Base-by-base conservation (phyloP, 1,140 invertebrate species). In the Ips typographus region DNA sequence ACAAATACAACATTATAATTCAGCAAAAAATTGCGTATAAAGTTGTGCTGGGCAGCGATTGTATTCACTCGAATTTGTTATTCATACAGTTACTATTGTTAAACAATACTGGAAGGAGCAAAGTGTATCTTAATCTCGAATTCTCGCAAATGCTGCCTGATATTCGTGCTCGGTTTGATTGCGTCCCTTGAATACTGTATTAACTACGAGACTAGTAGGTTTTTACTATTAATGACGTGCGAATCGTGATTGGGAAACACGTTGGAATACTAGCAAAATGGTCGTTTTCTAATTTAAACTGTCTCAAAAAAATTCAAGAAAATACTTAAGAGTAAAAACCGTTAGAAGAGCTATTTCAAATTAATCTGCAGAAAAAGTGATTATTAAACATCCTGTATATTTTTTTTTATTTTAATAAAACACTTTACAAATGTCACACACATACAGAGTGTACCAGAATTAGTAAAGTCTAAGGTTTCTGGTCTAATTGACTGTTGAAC, bases 51-150 rank as follows among this genome's bases (percentile, higher is more conserved):
- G 44, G 57, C 44, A 57, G 65, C 52, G 49, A 59, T 65, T 67
- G 56, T 67, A 67, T 59, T 58, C 55, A 7, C 38, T 51, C 38
- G 67, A 74, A 75, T 75, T 75, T 75, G 69, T 73, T 75, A 75
- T 75, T 74, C 74, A 74, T 75, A 73, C 71, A 71, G 65, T 55
- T 52, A 71, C 67, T 68, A 74, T 73, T 70, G 73, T 73, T 75
- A 70, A 74, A 75, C 74, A 75, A 75, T 75, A 72, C 67, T 52
- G 59, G 22, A 68, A 47, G 59, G 65, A 75, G 75, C 72, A 76
- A 72, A 75, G 74, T 75, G 74, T 74, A 76, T 76, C 74, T 76
- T 71, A 70, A 76, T 76, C 74, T 76, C 58, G 74, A 73, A 76
- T 76, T 75, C 73, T 68, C 69, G 72, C 70, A 71, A 72, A 64